These are phyloP conservation scores for Pseudomyrmex gracilis DNA, from an alignment of 1,140 invertebrate genomes.

Conservation along the genomic window DNA sequence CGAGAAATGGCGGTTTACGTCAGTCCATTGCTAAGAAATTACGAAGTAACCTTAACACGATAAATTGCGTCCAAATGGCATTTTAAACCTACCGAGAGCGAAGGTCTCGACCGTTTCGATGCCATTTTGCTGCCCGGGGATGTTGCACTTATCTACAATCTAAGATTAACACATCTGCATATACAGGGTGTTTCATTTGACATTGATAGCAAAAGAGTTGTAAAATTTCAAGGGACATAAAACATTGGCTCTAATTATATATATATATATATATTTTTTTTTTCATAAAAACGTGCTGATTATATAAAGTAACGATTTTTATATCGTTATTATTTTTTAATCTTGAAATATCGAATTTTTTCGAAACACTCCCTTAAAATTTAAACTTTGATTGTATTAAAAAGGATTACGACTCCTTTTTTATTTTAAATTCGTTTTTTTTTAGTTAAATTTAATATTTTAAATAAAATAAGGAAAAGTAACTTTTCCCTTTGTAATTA, in stretches of 20 bases:
- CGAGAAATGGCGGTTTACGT: conserved; percentile 50
- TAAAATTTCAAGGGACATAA: background rate
- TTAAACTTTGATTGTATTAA: too few relatives aligned
- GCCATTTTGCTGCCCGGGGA: conserved; percentile 34
- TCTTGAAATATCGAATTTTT: too few relatives aligned
- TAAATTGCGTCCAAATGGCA: conserved; percentile 50
- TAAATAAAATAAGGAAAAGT: too few relatives aligned
- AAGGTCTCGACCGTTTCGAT: conserved; percentile 30
- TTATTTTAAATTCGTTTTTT: too few relatives aligned
- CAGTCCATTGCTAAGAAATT: conserved; percentile 23
- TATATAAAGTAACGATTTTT: background rate
- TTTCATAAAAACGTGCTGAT: background rate
- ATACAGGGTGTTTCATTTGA: conserved; percentile 46
- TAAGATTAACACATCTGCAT: conserved; percentile 32
- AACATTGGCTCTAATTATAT: too few relatives aligned
- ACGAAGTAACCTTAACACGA: conserved; percentile 30
- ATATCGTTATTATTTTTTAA: background rate
- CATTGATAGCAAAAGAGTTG: background rate
- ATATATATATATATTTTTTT: background rate
- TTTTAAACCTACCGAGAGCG: conserved; percentile 15
- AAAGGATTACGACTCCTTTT: too few relatives aligned
- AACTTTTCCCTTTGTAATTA: too few relatives aligned
- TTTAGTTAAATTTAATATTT: too few relatives aligned
- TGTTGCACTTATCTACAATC: conserved; percentile 26
- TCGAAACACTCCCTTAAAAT: too few relatives aligned